Conservation (phyloP, 2,888 invertebrate genomes). For the Drosophila sordidula region DNA sequence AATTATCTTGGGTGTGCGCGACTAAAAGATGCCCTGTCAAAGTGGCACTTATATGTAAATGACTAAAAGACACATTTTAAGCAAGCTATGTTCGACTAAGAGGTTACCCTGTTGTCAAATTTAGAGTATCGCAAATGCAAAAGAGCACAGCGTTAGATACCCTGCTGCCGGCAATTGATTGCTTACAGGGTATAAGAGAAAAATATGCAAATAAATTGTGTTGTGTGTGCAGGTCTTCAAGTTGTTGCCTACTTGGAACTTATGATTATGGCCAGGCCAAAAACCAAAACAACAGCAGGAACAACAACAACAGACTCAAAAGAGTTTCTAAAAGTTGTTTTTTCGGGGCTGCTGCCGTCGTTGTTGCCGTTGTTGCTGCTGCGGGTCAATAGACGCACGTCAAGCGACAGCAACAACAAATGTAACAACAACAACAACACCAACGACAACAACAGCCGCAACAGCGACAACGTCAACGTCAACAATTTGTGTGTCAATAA, state of each 20-base stretch:
- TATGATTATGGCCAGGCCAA: conserved; percentile 62
- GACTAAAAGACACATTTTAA: no score
- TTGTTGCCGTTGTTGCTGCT: conserved; percentile 26
- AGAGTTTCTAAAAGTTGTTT: conserved; percentile 69
- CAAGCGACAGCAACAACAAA: conserved; percentile 28
- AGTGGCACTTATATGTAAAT: no score
- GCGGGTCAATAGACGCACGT: conserved; percentile 71
- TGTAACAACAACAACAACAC: conserved; percentile 28
- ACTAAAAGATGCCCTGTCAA: neutral
- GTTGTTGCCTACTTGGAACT: conserved; percentile 38
- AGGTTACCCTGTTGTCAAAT: no score
- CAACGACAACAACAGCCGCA: conserved; percentile 7
- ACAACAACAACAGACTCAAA: conserved; percentile 14
- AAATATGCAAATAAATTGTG: conserved; percentile 66
- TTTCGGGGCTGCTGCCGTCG: conserved; percentile 24
- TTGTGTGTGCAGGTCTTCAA: conserved; percentile 37
- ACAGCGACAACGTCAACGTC: conserved; percentile 27
- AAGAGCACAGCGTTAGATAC: neutral
- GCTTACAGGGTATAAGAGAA: conserved; percentile 8
- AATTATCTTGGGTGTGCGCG: neutral
- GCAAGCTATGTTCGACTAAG: no score
- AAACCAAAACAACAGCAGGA: conserved; percentile 5
- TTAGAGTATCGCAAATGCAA: no score
- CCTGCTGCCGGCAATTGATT: neutral
- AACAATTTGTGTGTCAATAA: conserved; percentile 68